A percentile compares a stretch with the other conserved stretches of the same genome.
Evolutionary conservation across 2,888 invertebrate species (phyloP).

Genomic region (Cantharis lateralis): DNA sequence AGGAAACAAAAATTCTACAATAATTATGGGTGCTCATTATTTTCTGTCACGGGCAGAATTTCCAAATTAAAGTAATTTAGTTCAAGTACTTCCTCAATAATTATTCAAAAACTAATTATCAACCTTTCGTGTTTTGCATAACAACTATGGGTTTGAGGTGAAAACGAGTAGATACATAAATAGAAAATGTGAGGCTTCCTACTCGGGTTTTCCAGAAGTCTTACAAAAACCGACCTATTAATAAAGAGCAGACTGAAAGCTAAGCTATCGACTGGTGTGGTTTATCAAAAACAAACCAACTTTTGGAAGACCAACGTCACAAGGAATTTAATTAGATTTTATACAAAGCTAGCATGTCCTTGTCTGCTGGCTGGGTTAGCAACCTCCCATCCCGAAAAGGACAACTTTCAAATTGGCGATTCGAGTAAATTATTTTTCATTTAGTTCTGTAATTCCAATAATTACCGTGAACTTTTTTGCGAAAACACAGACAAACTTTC

Average conservation of each 20-base stretch:
- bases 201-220: not conserved
- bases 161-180: not conserved
- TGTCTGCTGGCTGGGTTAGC: not conserved
- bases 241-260: too few species aligned
- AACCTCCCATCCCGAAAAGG: not conserved
- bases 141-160: not conserved
- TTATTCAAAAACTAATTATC: not conserved
- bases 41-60: not conserved
- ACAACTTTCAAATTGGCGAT: not conserved
- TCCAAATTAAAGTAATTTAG: not conserved
- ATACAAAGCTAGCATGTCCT: not conserved
- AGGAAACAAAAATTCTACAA: constrained; percentile 14
- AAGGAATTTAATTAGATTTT: not conserved
- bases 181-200: not conserved
- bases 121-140: not conserved
- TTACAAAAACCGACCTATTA: not conserved
- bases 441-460: not conserved
- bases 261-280: too few species aligned
- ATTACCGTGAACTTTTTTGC: not conserved
- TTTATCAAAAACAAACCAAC: too few species aligned
- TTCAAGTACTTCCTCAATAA: not conserved
- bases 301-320: not conserved
- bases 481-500: not conserved
- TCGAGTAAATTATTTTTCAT: not conserved
- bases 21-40: not conserved